Evolutionary conservation across 2,888 invertebrate species (phyloP), one percentile per base, ranked within the genome.

Genomic region (Lasius platythorax): DNA sequence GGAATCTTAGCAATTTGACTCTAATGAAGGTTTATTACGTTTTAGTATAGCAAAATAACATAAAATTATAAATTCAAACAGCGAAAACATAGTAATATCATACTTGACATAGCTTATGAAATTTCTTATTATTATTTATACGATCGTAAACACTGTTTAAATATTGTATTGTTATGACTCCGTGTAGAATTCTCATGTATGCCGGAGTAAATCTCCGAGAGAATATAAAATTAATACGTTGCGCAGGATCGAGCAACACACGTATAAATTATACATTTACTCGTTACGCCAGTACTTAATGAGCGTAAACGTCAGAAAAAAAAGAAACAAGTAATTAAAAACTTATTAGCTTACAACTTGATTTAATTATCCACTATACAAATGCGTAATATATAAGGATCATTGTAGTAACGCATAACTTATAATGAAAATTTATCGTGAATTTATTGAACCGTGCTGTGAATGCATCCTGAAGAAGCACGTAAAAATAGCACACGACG

Each of bases 51-150:
- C 30, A n/a, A 12, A 9, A 61, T 43, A 58, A 78, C 15, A 23
- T 43, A 43, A 61, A 79, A 37, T 6, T 72, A 23, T 28, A n/a
- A 23, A n/a, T 0, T 2, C 50, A 50, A 50, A 50, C 46, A 46
- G 46, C 30, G n/a, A 12, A 23, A 79, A 23, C 58, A 18, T 79
- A 70, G 56, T 58, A 56, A 79, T 63, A 28, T 72, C 12, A 28
- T 73, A 73, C 70, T 23, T 58, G 58, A 68, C 28, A 46, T 37
- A 58, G 33, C 46, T 58, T 58, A 58, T 12, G 28, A 73, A 81
- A 81, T 81, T 53, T 33, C 73, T 81, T 61, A 81, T 81, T 81
- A 81, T 81, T 81, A 81, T 73, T 81, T 81, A 81, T 81, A 72
- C 73, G 46, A 73, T 81, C 46, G 50, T 73, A 73, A 81, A 81